A percentile compares a stretch with the other conserved stretches of the same genome.
phyloP scores from a whole-genome alignment of 2,888 invertebrate species.

The Cheilosia urbana region DNA sequence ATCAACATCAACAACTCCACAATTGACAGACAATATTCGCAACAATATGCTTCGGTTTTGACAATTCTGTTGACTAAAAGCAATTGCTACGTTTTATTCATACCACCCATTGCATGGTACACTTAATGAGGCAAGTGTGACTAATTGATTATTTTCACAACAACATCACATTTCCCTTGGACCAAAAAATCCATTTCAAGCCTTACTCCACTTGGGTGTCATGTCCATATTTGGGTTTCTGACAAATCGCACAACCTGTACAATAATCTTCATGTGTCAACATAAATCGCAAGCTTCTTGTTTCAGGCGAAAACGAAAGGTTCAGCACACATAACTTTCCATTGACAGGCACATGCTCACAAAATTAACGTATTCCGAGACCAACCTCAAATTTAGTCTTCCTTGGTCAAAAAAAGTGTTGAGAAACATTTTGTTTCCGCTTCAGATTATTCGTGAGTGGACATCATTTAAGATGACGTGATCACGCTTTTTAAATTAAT shows the following conservation, averaged over 20 bases:
- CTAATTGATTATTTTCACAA: too few species aligned
- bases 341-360: conserved; percentile 16
- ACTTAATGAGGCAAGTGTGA: too few species aligned
- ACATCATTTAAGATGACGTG: conserved; percentile 47
- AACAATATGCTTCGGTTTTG: too few species aligned
- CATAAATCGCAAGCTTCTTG: conserved; percentile 8
- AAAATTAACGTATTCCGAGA: conserved; percentile 14
- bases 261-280: conserved; percentile 20
- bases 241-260: conserved; percentile 12
- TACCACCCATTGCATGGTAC: too few species aligned
- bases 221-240: conserved; percentile 3
- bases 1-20: too few species aligned
- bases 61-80: too few species aligned
- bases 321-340: conserved; percentile 32
- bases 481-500: conserved; percentile 44
- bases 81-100: too few species aligned
- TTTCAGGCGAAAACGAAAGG: neutral
- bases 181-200: too few species aligned
- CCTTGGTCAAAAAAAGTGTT: conserved; percentile 2
- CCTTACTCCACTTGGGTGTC: conserved; percentile 15
- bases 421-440: conserved; percentile 22
- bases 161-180: too few species aligned
- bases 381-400: conserved; percentile 31
- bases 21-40: too few species aligned
- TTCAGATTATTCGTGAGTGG: conserved; percentile 25